Evolutionary conservation across 2,888 invertebrate genomes (phyloP).

Genomic region (Chaetoderma sp.): DNA sequence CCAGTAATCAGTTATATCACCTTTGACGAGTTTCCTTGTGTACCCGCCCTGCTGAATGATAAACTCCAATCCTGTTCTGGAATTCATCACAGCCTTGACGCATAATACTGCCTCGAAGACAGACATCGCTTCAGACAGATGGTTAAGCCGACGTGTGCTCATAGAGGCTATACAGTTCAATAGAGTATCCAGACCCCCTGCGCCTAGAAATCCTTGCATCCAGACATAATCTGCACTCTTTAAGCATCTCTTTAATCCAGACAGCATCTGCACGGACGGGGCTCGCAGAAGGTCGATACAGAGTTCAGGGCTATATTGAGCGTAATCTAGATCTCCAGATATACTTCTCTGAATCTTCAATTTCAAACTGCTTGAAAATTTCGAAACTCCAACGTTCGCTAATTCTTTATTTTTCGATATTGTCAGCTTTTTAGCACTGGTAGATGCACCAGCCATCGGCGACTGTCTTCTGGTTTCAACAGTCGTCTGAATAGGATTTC

Average conservation of each 20-base stretch:
- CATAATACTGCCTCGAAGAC: conserved; percentile 63
- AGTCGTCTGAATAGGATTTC: too few species aligned
- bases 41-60: conserved; percentile 94
- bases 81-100: conserved; percentile 79
- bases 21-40: conserved; percentile 87
- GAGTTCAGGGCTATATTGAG: too few species aligned
- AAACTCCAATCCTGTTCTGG: conserved; percentile 91
- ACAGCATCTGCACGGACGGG: conserved; percentile 56
- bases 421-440: too few species aligned
- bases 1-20: too few species aligned
- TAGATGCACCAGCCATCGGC: too few species aligned
- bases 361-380: too few species aligned
- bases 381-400: too few species aligned
- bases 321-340: too few species aligned
- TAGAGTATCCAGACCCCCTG: conserved; percentile 52
- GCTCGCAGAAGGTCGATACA: conserved; percentile 48
- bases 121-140: conserved; percentile 48
- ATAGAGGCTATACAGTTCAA: conserved; percentile 53
- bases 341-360: too few species aligned
- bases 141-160: conserved; percentile 39
- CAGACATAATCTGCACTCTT: conserved; percentile 48
- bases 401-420: too few species aligned
- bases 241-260: conserved; percentile 54
- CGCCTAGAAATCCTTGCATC: conserved; percentile 60
- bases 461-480: too few species aligned